Conservation (phyloP, 2,888 invertebrate species). For the Leuctra nigra region DNA sequence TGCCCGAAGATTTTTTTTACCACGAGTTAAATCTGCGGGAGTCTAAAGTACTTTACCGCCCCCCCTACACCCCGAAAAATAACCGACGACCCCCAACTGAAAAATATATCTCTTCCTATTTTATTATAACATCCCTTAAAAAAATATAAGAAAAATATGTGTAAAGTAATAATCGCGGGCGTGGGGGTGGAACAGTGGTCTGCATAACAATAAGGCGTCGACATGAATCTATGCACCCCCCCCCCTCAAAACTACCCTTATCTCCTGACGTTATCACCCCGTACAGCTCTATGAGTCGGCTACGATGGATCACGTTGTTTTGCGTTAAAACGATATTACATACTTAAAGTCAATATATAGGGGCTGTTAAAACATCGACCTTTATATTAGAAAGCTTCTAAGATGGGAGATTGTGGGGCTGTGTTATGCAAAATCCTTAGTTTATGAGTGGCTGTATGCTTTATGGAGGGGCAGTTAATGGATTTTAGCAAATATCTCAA, state of each 20-base stretch:
- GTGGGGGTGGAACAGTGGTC: slow-evolving; percentile 20
- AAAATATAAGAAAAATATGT: slow-evolving; percentile 23
- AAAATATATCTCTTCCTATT: slow-evolving; percentile 15
- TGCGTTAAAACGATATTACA: neutral
- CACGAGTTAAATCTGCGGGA: slow-evolving; percentile 7
- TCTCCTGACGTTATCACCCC: slow-evolving; percentile 7
- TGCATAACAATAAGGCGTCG: slow-evolving; percentile 22
- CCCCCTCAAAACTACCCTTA: slow-evolving; percentile 12
- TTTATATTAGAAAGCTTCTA: neutral
- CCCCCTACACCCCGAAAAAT: neutral
- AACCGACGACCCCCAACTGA: neutral
- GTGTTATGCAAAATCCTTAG: no score
- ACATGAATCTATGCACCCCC: slow-evolving; percentile 6
- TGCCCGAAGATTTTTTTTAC: slow-evolving; percentile 15
- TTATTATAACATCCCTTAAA: slow-evolving; percentile 23
- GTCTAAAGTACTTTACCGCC: slow-evolving; percentile 16
- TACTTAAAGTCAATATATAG: neutral
- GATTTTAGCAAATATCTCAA: no score
- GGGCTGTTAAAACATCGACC: neutral
- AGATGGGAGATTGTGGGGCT: no score
- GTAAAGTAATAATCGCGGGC: slow-evolving; percentile 18
- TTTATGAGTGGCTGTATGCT: no score
- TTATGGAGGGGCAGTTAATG: no score
- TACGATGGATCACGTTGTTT: neutral
- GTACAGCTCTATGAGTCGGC: neutral